Evolutionary conservation across 2,113 vertebrate species (phyloP).

Genomic region (Pseudorhombus dupliciocellatus): DNA sequence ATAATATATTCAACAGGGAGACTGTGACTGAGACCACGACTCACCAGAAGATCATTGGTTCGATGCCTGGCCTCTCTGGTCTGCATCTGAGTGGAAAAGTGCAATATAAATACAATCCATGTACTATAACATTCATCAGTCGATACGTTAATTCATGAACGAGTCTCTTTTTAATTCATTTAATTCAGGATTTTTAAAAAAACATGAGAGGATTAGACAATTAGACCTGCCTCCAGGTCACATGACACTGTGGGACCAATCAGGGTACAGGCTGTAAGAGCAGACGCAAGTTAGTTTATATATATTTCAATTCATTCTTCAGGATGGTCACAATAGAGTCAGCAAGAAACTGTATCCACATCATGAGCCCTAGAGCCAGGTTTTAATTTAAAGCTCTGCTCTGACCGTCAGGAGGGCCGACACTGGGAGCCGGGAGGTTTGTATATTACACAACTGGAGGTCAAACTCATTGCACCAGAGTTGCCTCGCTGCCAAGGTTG

Average conservation of each 20-base stretch:
- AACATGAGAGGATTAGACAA: not conserved
- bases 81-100: no score
- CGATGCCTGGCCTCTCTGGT: no score
- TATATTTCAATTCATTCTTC: not conserved
- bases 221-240: not conserved
- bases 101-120: no score
- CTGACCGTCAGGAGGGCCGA: conserved; percentile 13
- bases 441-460: conserved; percentile 58
- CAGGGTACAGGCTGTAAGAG: not conserved
- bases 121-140: no score
- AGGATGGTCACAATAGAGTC: not conserved
- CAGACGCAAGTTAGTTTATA: not conserved
- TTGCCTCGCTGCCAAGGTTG: conserved; percentile 47
- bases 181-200: no score
- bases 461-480: conserved; percentile 54
- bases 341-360: not conserved
- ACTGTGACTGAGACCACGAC: no score
- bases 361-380: not conserved
- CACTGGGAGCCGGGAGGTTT: conserved; percentile 21
- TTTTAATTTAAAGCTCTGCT: conserved; percentile 14
- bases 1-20: no score
- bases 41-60: no score
- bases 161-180: no score
- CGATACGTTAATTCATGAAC: no score
- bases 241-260: not conserved